Evolutionary conservation across 2,888 invertebrate species (phyloP).

Genomic region (Oxytorus armatus): DNA sequence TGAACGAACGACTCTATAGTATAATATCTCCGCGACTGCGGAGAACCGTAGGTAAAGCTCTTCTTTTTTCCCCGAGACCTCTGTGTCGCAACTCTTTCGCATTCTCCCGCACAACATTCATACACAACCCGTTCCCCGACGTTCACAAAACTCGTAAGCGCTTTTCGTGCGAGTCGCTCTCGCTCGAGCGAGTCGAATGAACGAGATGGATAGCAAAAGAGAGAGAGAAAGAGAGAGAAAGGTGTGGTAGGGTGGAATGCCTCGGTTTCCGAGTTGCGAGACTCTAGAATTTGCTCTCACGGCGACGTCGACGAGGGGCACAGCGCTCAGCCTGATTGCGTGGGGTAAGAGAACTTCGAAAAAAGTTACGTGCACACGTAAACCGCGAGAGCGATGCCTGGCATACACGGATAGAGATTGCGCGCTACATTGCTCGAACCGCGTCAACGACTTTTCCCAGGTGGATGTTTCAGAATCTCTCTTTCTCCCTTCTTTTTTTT

Average conservation of each 20-base stretch:
- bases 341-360: conserved; percentile 52
- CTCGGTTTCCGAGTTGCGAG: conserved; percentile 19
- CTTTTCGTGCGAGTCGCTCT: conserved; percentile 52
- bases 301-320: conserved; percentile 41
- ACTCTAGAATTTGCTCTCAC: conserved; percentile 28
- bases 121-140: conserved; percentile 3
- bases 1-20: conserved; percentile 45
- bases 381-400: conserved; percentile 29
- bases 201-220: conserved; percentile 23
- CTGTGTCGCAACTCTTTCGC: conserved; percentile 9
- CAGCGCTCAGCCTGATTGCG: conserved; percentile 67
- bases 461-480: conserved; percentile 60
- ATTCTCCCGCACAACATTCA: neutral
- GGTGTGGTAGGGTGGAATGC: conserved; percentile 42
- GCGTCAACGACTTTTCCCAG: conserved; percentile 55
- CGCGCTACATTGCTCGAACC: conserved; percentile 30
- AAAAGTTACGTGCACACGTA: conserved; percentile 35
- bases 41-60: conserved; percentile 48
- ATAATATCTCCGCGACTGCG: conserved; percentile 48
- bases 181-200: conserved; percentile 33
- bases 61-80: conserved; percentile 35
- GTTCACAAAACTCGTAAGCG: conserved; percentile 58
- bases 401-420: conserved; percentile 48
- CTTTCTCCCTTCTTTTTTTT: neutral
- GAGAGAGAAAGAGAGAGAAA: conserved; percentile 30